These are phyloP conservation scores for Leucophenga varia DNA, from an alignment of 1,140 invertebrate species.

Conservation along the genomic window DNA sequence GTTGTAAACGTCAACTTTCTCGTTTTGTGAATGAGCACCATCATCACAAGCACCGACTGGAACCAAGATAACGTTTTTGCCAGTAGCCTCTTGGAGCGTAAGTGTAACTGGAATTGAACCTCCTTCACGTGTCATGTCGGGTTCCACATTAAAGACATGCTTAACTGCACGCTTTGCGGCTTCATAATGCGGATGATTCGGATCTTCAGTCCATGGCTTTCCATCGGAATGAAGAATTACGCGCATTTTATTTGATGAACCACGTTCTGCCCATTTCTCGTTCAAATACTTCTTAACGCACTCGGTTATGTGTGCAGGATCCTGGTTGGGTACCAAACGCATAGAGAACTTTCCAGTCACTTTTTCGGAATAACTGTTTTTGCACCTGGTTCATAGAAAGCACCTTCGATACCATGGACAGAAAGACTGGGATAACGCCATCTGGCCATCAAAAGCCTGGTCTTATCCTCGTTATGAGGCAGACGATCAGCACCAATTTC, in stretches of 20 bases:
- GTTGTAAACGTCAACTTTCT: conserved; percentile 90
- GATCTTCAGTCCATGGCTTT: conserved; percentile 89
- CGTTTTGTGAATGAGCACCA: conserved; percentile 98
- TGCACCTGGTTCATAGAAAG: conserved; percentile 85
- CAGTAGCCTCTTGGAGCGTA: conserved; percentile 85
- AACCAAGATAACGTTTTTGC: conserved; percentile 89
- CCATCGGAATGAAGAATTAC: conserved; percentile 73
- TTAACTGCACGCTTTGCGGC: conserved; percentile 86
- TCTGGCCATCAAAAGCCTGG: conserved; percentile 79
- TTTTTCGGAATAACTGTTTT: conserved; percentile 97
- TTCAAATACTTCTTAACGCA: conserved; percentile 76
- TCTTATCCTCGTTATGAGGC: conserved; percentile 76
- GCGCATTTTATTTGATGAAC: conserved; percentile 81
- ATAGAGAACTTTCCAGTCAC: conserved; percentile 97
- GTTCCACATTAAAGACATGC: conserved; percentile 87
- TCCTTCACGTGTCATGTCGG: conserved; percentile 93
- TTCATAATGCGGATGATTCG: conserved; percentile 86
- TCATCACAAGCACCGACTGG: conserved; percentile 92
- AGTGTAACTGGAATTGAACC: conserved; percentile 95
- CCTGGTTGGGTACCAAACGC: conserved; percentile 89
- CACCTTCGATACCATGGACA: conserved; percentile 85
- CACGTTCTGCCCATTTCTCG: conserved; percentile 68
- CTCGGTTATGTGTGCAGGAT: conserved; percentile 73
- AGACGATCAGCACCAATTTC: conserved; percentile 73
- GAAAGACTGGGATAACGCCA: conserved; percentile 91